Base-by-base conservation (phyloP, 2,888 invertebrate species). In the Rhagophthalmus giganteus region DNA sequence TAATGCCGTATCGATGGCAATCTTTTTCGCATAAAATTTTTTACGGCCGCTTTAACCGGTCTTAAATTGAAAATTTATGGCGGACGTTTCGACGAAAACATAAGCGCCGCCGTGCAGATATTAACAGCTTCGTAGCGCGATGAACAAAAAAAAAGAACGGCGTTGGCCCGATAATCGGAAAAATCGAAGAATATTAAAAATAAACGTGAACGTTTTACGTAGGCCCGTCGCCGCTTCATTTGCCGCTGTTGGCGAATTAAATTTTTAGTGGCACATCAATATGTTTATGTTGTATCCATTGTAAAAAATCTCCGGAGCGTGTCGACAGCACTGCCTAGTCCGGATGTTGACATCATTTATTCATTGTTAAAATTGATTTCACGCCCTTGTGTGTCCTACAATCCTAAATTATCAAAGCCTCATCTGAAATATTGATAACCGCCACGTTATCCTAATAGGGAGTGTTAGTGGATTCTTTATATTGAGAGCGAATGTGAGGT, bases 321-420 rank as follows among this genome's bases (percentile, higher is more conserved):
- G 38, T 33, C 50, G 53, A 46, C 46, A 59, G 49, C 44, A 55
- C 52, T 48, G 26, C 38, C 12, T 28, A 42, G 34, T 10, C 49
- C 48, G 59, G 59, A 59, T 59, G 59, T 56, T 59, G 59, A 59
- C 54, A 59, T 59, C 57, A 59, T 55, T 59, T 57, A 57, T 57
- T 52, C 59, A 57, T 59, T 54, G 59, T 57, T 50, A 44, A 45
- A 55, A 49, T 52, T 55, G 57, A 52, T 57, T 58, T 57, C 57
- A 58, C 59, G 55, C 59, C 57, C 57, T 48, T 40, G 11, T 44
- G 26, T 41, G 40, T 28, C 30, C 34, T 41, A 51, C 33, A 45
- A 35, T 34, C 42, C 42, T 16, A 42, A 42, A 42, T 53, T 41
- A 48, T 46, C 39, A 27, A 30, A 45, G 11, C 15, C 28, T 39